Base-by-base conservation (phyloP, 1,140 invertebrate species). In the Trichonephila clavipes region DNA sequence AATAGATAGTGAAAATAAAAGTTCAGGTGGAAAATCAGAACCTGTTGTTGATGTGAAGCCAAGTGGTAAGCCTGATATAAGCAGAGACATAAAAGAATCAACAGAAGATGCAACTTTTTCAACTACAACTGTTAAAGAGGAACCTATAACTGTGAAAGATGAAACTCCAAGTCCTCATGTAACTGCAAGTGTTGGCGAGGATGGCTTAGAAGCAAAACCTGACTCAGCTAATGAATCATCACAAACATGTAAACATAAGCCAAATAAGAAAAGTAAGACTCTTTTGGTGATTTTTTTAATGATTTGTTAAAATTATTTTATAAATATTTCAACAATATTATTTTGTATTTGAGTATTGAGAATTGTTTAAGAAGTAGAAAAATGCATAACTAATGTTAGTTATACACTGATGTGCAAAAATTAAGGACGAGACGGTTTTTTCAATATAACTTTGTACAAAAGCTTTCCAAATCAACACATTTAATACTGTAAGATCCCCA, bases 81-180 rank as follows among this genome's bases (percentile, higher is more conserved):
- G 21, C 61, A 92, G 21, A 21, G 93, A 94, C 19, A 51, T 59
- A 12, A 90, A 90, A 94, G 92, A 93, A 87, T 4, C 97, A n/a
- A 98, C 98, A 94, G 96, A 97, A 94, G 91, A 91, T 64, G 83
- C 72, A 21, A 51, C 12, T 93, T 77, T 88, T 87, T 24, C 59
- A 64, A 21, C 14, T 64, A 62, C 61, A 24, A 92, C 94, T 77
- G 40, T 94, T 94, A 59, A 94, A 94, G 94, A 94, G 69, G 94
- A 94, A 87, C 16, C 93, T 88, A 40, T 94, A 88, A 51, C 94
- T 90, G 96, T 97, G 10, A 97, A 97, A 95, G 97, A 97, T 83
- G 97, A 97, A 94, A 96, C 96, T 0, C 96, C 96, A 77, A 96
- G 96, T 61, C 97, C 96, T 28, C 96, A 96, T 95, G 96, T 96